A percentile compares a stretch with the other conserved stretches of the same genome.
phyloP scores from a whole-genome alignment of 2,888 invertebrate genomes.

The Yponomeuta cagnagella region DNA sequence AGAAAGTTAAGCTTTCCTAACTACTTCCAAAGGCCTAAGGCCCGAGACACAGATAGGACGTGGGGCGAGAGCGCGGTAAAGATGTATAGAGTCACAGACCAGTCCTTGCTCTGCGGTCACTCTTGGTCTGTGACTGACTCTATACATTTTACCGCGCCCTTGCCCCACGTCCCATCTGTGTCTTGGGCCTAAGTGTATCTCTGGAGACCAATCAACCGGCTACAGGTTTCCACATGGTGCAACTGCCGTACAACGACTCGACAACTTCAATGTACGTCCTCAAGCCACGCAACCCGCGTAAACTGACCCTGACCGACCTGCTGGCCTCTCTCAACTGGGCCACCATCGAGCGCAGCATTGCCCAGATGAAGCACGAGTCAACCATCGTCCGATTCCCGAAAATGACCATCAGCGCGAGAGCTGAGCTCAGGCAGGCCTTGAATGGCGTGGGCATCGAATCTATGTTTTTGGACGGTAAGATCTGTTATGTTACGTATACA shows the following conservation, averaged over 20 bases:
- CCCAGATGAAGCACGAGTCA: constrained; percentile 54
- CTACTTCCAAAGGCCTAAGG: too few relatives aligned
- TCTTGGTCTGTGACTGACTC: too few relatives aligned
- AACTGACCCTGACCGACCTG: constrained; percentile 58
- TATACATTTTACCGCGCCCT: too few relatives aligned
- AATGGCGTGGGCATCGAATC: constrained; percentile 75
- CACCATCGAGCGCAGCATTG: constrained; percentile 67
- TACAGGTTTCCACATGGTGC: constrained; percentile 77
- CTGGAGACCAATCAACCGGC: too few relatives aligned
- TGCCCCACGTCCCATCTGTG: too few relatives aligned
- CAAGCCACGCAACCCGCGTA: constrained; percentile 71
- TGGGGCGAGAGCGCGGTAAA: too few relatives aligned
- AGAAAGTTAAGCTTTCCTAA: too few relatives aligned
- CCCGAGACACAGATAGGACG: too few relatives aligned
- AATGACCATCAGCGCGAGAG: constrained; percentile 79
- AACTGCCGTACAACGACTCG: constrained; percentile 82
- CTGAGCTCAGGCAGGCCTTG: constrained; percentile 73
- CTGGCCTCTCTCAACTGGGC: constrained; percentile 62
- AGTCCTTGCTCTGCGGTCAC: too few relatives aligned
- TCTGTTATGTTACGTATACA: too few relatives aligned
- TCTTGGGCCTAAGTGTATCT: too few relatives aligned
- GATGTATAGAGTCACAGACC: too few relatives aligned
- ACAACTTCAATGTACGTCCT: constrained; percentile 80
- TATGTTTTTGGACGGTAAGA: constrained; percentile 72
- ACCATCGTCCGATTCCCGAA: constrained; percentile 79